Conservation (phyloP, 2,888 invertebrate genomes). For the Dryocosmus kuriphilus region DNA sequence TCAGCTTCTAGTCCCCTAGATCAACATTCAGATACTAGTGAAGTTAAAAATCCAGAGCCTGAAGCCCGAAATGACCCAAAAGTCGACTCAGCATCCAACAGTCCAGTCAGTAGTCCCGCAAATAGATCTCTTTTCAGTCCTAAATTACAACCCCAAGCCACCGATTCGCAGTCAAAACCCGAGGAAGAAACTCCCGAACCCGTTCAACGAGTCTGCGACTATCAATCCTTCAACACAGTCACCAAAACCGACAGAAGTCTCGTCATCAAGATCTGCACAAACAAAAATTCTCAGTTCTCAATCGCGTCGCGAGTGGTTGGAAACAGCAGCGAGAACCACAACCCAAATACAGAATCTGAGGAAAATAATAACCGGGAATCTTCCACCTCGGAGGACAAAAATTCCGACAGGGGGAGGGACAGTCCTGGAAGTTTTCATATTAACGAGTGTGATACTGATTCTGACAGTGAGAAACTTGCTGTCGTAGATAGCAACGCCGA, state of each 20-base stretch:
- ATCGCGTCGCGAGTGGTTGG: slow-evolving; percentile 61
- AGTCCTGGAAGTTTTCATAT: slow-evolving; percentile 57
- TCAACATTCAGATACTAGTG: slow-evolving; percentile 46
- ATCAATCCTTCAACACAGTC: slow-evolving; percentile 64
- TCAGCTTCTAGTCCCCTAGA: slow-evolving; percentile 47
- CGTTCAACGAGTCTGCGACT: slow-evolving; percentile 11
- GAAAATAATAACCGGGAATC: slow-evolving; percentile 69
- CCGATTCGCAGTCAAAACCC: slow-evolving; percentile 78
- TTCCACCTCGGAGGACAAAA: slow-evolving; percentile 60
- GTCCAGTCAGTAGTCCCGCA: slow-evolving; percentile 56
- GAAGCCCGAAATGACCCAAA: slow-evolving; percentile 45
- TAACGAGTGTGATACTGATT: slow-evolving; percentile 68
- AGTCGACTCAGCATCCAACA: slow-evolving; percentile 48
- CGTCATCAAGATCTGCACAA: slow-evolving; percentile 75
- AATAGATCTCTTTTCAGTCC: slow-evolving; percentile 64
- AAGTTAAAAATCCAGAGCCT: slow-evolving; percentile 48
- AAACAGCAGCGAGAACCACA: slow-evolving; percentile 56
- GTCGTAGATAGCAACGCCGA: slow-evolving; percentile 63
- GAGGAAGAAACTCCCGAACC: slow-evolving; percentile 67
- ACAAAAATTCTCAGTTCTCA: slow-evolving; percentile 73
- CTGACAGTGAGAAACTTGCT: slow-evolving; percentile 69
- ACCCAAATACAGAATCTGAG: slow-evolving; percentile 64
- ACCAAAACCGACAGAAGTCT: slow-evolving; percentile 72
- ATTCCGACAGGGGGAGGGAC: slow-evolving; percentile 59
- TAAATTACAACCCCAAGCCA: slow-evolving; percentile 56